phyloP scores from a whole-genome alignment of 2,888 invertebrate genomes.

The Anticlea derivata region DNA sequence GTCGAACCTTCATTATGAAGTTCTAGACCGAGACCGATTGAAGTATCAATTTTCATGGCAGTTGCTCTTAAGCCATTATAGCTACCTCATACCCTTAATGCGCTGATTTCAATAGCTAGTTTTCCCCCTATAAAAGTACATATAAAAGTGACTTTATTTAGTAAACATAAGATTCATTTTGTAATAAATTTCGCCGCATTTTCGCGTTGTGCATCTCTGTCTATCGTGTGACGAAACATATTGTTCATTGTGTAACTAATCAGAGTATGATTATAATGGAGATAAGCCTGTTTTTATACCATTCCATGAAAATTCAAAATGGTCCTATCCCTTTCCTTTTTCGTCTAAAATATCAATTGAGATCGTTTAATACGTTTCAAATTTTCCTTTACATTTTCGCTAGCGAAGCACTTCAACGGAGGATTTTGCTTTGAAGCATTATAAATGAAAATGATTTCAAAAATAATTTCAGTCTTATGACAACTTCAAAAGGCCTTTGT shows the following conservation, averaged over 20 bases:
- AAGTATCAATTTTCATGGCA: constrained; percentile 9
- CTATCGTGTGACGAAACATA: too few relatives aligned
- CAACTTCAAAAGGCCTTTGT: neutral
- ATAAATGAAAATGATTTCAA: neutral
- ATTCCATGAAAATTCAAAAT: neutral
- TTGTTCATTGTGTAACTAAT: too few relatives aligned
- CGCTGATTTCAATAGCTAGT: too few relatives aligned
- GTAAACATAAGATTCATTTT: too few relatives aligned
- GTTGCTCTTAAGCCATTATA: constrained; percentile 5
- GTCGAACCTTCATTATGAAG: constrained; percentile 11
- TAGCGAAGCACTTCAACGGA: neutral
- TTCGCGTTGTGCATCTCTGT: too few relatives aligned
- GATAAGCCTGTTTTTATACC: too few relatives aligned
- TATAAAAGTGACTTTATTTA: too few relatives aligned
- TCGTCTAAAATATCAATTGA: neutral
- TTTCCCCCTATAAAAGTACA: too few relatives aligned
- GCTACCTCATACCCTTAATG: neutral
- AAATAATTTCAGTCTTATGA: neutral
- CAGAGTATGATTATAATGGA: too few relatives aligned
- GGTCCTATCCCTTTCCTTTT: too few relatives aligned
- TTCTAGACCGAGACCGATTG: constrained; percentile 14
- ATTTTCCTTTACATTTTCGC: neutral
- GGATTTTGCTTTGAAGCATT: neutral
- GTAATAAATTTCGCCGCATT: too few relatives aligned
- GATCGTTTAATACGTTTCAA: neutral